Evolutionary conservation across 2,113 vertebrate species (phyloP).

Genomic region (Gnathonemus echidnorhynchus): DNA sequence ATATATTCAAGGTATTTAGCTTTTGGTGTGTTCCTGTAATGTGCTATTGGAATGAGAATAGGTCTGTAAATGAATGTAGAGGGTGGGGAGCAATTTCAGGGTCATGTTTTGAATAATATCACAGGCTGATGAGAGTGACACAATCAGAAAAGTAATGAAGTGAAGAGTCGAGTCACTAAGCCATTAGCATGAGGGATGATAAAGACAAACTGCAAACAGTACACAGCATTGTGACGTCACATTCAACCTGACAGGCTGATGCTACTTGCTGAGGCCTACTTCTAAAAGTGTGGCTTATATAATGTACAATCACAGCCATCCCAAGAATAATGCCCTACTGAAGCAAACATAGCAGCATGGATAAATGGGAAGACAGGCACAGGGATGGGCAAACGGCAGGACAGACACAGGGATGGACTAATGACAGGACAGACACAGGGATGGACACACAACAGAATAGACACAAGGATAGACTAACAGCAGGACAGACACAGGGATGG

Average conservation of each 20-base stretch:
- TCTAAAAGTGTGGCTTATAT: not conserved
- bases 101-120: not conserved
- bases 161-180: not conserved
- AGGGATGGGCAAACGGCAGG: not conserved
- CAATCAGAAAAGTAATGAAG: not conserved
- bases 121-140: not conserved
- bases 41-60: not conserved
- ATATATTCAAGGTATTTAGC: not conserved
- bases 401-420: not conserved
- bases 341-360: not conserved
- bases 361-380: not conserved
- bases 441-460: not conserved
- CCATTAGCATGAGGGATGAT: not conserved
- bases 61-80: not conserved
- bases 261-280: not conserved
- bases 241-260: too few relatives aligned
- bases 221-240: not conserved
- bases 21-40: not conserved
- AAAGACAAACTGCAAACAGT: not conserved
- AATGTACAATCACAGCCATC: not conserved
- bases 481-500: not conserved
- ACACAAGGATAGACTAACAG: accelerated
- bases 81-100: not conserved
- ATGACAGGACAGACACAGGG: not conserved
- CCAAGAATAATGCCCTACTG: not conserved